Base-by-base conservation (phyloP, 2,888 invertebrate species). In the Eupithecia subfuscata region DNA sequence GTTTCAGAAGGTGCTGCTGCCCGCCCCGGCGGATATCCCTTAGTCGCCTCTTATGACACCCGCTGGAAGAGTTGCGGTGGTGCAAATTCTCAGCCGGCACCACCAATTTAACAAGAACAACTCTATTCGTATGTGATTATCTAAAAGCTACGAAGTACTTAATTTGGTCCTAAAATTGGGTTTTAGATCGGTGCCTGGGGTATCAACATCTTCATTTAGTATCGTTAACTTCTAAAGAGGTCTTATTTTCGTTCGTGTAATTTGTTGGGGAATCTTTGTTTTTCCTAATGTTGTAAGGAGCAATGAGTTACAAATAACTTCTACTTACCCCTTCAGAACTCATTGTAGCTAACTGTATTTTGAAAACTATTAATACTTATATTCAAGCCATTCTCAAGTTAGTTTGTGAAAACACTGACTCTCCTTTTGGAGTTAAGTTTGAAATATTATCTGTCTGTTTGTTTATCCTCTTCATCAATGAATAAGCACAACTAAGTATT, bases 171-270 rank as follows among this genome's bases (percentile, higher is more conserved):
- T 67, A 34, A 48, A 71, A 71, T 75, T 69, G 30, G 18, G 75
- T 64, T 70, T 60, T 5, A 73, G 72, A 71, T 71, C 45, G 70
- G 71, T 69, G 75, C 45, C 70, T 76, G 8, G 75, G 48, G 73
- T 14, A 25, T 48, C 43, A 9, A 70, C 34, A 18, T 34, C 64
- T 12, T 25, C 60, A 60, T 25, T 60, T 60, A 60, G 34, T 64
- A 67, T 37, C 9, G 12, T 67, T 67, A 67, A n/a, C 67, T 40
- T 40, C n/a, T 1, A 40, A 22, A 12, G n/a, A 40, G 40, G 12
- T 12, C 18, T 67, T 40, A n/a, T 40, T 67, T 64, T 64, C 16
- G n/a, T 34, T 30, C 18, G 34, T 64, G 34, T 64, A 64, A 25
- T 25, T 60, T 22, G 60, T 60, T 25, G 5, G 25, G 1, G n/a